These are phyloP conservation scores for Tetramorium parvispinum DNA, from an alignment of 1,140 invertebrate genomes.

Conservation along the genomic window DNA sequence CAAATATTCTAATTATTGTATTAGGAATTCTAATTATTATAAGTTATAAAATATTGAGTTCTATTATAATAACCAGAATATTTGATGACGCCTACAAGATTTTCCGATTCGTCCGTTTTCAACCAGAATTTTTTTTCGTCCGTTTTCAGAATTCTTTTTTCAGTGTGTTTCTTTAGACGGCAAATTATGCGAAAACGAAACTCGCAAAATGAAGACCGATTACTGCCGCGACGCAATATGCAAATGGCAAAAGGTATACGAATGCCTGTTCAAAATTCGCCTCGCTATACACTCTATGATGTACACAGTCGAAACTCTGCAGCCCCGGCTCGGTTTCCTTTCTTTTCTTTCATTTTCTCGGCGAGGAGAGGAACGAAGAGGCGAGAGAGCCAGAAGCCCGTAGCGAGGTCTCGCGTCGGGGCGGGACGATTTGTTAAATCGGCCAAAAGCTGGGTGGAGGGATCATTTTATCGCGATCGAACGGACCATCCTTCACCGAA, in stretches of 20 bases:
- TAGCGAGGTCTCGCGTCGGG: slow-evolving; percentile 29
- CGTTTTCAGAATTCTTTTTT: no score
- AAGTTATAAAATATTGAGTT: no score
- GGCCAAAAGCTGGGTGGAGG: slow-evolving; percentile 70
- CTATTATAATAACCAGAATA: no score
- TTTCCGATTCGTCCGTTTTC: no score
- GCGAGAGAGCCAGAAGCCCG: slow-evolving; percentile 11
- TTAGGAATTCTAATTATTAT: no score
- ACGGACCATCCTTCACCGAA: slow-evolving; percentile 75
- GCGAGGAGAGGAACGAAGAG: neutral
- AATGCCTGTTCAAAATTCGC: neutral
- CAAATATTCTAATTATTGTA: no score
- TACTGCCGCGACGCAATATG: neutral
- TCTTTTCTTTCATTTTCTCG: slow-evolving; percentile 37
- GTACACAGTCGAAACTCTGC: neutral
- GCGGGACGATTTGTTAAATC: slow-evolving; percentile 78
- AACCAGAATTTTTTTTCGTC: no score
- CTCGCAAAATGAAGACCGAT: neutral
- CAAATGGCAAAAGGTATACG: neutral
- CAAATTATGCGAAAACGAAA: neutral
- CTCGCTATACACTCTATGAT: neutral
- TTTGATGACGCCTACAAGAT: no score
- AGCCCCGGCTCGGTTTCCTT: neutral
- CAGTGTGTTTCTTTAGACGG: neutral
- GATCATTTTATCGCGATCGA: slow-evolving; percentile 80